Base-by-base conservation (phyloP, 2,797 vertebrate genomes). In the Gobionotothen gibberifrons region DNA sequence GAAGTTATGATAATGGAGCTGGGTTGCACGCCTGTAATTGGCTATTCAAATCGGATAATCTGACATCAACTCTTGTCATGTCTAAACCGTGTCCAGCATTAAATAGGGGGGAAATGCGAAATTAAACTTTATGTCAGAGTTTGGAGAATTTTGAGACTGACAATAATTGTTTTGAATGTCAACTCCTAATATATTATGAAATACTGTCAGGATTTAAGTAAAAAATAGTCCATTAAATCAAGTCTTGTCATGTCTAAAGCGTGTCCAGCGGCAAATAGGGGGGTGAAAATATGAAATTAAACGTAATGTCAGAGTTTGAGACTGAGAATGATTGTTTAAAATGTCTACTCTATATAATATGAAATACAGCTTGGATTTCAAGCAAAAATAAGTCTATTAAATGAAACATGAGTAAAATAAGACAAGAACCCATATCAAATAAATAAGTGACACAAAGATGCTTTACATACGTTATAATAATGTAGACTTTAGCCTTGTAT, bases 1-100 rank as follows among this genome's bases (percentile, higher is more conserved):
- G 81, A 84, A 72, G 83, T 83, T 72, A 76, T 86, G 85, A 81
- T 76, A 90, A 89, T 86, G 56, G 64, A 11, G 75, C 81, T 84
- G 73, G 78, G 76, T 79, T 85, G 77, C 84, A 80, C 42, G 82
- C 69, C 78, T 85, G 74, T 86, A 88, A 88, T 79, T 82, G 79
- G 61, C 78, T 73, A 84, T 90, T 92, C 77, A 90, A 90, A 64
- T 64, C 59, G 68, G 52, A 78, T 82, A 87, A 85, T 88, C 83
- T 87, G 77, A 87, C 86, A 91, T 85, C 86, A 89, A 87, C 84
- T 87, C 83, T 74, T 67, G 85, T 90, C 89, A 92, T 64, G 81
- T 90, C 85, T 75, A 67, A 89, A 91, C 86, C 73, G 57, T 87
- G 85, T 87, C 86, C 77, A 66, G 71, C 19, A 69, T 59, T 19